phyloP scores from a whole-genome alignment of 1,140 invertebrate genomes.

The Atta texana region DNA sequence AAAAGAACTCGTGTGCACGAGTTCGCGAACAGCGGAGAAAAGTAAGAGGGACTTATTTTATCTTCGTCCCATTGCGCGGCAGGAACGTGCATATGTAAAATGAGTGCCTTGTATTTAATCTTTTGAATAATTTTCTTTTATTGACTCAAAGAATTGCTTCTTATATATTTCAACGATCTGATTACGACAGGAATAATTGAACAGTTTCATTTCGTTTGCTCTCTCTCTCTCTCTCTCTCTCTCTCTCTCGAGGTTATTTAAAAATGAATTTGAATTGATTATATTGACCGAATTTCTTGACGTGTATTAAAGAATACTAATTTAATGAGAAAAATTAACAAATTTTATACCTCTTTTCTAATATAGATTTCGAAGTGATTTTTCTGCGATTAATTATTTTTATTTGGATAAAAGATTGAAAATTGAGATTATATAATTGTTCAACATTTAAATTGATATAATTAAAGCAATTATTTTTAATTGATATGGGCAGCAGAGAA shows the following conservation, averaged over 20 bases:
- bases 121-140: not conserved
- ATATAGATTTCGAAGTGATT: not conserved
- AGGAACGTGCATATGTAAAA: constrained; percentile 29
- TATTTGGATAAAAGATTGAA: not conserved
- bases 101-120: not conserved
- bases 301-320: not conserved
- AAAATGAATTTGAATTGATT: not conserved
- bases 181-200: not conserved
- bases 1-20: constrained; percentile 54
- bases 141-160: not conserved
- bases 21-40: constrained; percentile 15
- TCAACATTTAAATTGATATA: not conserved
- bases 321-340: not conserved
- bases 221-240: not conserved
- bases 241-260: not conserved
- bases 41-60: constrained; percentile 65
- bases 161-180: not conserved
- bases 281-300: not conserved
- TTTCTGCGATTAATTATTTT: not conserved
- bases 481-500: not conserved
- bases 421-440: not conserved
- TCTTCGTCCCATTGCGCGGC: constrained; percentile 35
- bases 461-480: constrained; percentile 1
- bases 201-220: not conserved
- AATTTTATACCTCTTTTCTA: not conserved